Evolutionary conservation across 2,888 invertebrate species (phyloP).

Genomic region (Macaria notata): DNA sequence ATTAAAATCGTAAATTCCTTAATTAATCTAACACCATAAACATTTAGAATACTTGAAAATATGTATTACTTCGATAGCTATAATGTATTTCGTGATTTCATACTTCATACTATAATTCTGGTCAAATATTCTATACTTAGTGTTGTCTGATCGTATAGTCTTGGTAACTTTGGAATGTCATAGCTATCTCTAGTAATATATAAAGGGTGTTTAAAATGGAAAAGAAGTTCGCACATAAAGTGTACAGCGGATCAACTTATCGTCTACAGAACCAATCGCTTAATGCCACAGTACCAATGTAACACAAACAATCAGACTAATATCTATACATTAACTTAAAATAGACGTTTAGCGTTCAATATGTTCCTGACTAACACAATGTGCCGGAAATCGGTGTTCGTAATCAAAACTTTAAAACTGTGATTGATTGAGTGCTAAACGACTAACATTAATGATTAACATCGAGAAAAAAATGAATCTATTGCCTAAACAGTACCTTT

Average conservation of each 20-base stretch:
- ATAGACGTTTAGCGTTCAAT: constrained; percentile 27
- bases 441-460: constrained; percentile 43
- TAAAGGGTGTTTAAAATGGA: constrained; percentile 35
- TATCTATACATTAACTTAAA: constrained; percentile 15
- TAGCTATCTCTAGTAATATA: constrained; percentile 45
- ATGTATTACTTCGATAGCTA: constrained; percentile 38
- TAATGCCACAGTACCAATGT: constrained; percentile 65
- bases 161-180: constrained; percentile 56
- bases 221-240: constrained; percentile 41
- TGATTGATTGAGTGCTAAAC: constrained; percentile 65
- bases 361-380: constrained; percentile 30
- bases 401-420: constrained; percentile 69
- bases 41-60: constrained; percentile 23
- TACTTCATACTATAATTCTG: constrained; percentile 13
- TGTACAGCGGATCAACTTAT: constrained; percentile 52
- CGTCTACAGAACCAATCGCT: constrained; percentile 55
- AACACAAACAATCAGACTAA: constrained; percentile 18
- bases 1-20: constrained; percentile 24
- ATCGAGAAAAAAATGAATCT: constrained; percentile 42
- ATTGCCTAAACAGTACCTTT: constrained; percentile 68
- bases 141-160: constrained; percentile 26
- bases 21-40: constrained; percentile 28
- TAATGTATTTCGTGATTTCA: constrained; percentile 30
- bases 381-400: constrained; percentile 38
- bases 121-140: constrained; percentile 22